A percentile compares a stretch with the other conserved stretches of the same genome.
phyloP scores from a whole-genome alignment of 30 jellyfish, hydroid and myxozoan species.

The Hydractinia symbiolongicarpus region DNA sequence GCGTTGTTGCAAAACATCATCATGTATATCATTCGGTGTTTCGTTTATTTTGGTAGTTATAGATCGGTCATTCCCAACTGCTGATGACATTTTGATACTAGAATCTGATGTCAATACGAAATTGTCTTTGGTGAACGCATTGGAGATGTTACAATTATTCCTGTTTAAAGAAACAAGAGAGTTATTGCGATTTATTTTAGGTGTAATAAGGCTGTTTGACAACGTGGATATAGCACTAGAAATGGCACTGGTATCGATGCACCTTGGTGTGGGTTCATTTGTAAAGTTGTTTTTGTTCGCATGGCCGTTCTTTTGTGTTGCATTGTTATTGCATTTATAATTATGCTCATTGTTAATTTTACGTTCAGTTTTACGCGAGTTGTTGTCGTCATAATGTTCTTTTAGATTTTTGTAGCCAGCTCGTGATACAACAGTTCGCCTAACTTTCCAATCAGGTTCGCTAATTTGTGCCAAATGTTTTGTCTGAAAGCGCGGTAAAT shows the following conservation, averaged over 20 bases:
- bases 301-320: constrained; percentile 9
- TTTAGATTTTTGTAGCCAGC: no score
- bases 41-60: not conserved
- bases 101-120: no score
- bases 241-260: not conserved
- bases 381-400: not conserved
- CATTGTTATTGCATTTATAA: not conserved
- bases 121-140: no score
- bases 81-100: no score
- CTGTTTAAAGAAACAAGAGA: not conserved
- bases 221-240: not conserved
- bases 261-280: not conserved
- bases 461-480: no score
- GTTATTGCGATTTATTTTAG: not conserved
- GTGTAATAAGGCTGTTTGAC: not conserved
- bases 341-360: not conserved
- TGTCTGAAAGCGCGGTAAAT: no score
- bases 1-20: not conserved
- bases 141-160: not conserved
- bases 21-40: not conserved
- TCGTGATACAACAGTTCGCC: no score
- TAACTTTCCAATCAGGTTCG: no score
- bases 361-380: not conserved
- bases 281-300: not conserved
- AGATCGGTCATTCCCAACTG: no score